Base-by-base conservation (phyloP, 2,888 invertebrate species). In the Eristalis tenax region DNA sequence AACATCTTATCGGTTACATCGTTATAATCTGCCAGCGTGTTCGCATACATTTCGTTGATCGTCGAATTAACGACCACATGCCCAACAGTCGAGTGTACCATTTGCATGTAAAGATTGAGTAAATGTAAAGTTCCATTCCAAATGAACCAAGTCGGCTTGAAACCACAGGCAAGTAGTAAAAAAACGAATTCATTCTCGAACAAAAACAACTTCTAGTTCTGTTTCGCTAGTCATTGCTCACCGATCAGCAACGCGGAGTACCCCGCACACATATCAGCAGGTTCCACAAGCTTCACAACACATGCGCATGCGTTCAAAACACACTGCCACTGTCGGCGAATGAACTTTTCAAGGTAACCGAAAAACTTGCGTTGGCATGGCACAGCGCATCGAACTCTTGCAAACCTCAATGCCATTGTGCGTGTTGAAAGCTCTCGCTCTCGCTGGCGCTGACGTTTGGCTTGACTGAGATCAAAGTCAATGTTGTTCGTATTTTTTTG, bases 331-430 rank as follows among this genome's bases (percentile, higher is more conserved):
- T 38, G 11, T 71, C 76, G 83, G 87, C 76, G 71, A 87, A 87
- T 87, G 83, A 87, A 87, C 87, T 83, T 87, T 87, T 87, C 87
- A 87, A 87, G 87, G 87, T 87, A 79, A 87, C 73, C 74, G 26
- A 73, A 83, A 50, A 83, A 80, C 69, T 83, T 83, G 79, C 71
- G 83, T 76, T 76, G 64, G 73, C 83, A 87, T 76, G 64, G 73
- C 83, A 87, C 76, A 80, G 87, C 87, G 87, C 87, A 87, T 87
- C 87, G 87, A 87, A 87, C 87, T 87, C 87, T 87, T 87, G 87
- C 79, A 87, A 83, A 87, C 73, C 40, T 80, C 87, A 83, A 87
- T 87, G 87, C 87, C 70, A 63, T 38, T 22, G 83, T 87, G 87
- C 87, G 87, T 87, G 87, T 83, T 87, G 23, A 79, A 83, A 83